Conservation (phyloP, 2,113 vertebrate species). For the Neodon shergylaensis region DNA sequence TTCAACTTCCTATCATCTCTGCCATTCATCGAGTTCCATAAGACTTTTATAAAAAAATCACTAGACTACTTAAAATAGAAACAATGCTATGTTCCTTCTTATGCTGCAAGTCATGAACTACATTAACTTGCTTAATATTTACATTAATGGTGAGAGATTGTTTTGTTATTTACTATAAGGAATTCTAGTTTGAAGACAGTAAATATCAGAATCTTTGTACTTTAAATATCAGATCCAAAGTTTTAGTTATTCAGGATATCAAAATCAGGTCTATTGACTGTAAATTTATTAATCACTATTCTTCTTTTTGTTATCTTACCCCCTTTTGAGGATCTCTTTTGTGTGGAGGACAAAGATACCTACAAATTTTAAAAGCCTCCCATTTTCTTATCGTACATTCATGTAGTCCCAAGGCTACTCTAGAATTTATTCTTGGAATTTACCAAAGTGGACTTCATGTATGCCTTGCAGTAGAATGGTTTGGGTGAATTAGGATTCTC, state of each 20-base stretch:
- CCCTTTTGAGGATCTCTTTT: neutral
- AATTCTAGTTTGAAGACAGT: neutral
- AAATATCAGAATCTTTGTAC: too few species aligned
- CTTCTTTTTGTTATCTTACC: neutral
- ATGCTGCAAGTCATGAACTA: neutral
- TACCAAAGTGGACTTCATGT: neutral
- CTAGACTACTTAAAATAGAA: neutral
- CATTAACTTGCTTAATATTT: neutral
- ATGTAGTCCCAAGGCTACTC: neutral
- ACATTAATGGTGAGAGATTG: neutral
- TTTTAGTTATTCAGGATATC: neutral
- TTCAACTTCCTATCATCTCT: neutral
- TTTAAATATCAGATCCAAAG: neutral
- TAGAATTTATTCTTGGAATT: slow-evolving; percentile 15
- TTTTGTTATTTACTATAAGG: neutral
- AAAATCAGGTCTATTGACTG: neutral
- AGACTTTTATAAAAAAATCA: slow-evolving; percentile 34
- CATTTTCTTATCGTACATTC: neutral
- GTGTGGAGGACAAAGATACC: neutral
- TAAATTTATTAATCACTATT: neutral
- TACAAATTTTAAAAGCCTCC: neutral
- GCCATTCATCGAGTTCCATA: neutral
- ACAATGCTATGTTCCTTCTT: neutral
- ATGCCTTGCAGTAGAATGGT: neutral
- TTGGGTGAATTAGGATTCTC: neutral